Percentiles rank a stretch among this genome's conserved stretches.
Evolutionary conservation across 1,140 invertebrate species (phyloP).

Genomic region (Drosophila novamexicana): DNA sequence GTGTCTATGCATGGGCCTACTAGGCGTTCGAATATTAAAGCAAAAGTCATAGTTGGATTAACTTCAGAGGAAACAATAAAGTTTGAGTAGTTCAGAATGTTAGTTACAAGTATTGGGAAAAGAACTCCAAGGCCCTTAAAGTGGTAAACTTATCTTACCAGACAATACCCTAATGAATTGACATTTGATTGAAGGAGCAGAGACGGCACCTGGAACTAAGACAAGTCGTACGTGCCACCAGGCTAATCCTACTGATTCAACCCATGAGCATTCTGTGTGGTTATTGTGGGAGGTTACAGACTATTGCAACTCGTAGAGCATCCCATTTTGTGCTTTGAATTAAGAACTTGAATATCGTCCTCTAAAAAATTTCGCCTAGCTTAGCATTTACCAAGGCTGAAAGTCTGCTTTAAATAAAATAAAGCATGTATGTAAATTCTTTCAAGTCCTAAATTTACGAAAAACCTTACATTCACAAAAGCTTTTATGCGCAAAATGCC

Average conservation of each 20-base stretch:
- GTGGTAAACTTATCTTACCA: background rate
- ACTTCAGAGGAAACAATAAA: background rate
- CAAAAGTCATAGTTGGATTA: no score
- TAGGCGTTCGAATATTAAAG: no score
- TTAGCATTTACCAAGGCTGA: no score
- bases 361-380: no score
- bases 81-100: background rate
- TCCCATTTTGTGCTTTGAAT: background rate
- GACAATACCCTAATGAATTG: background rate
- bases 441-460: no score
- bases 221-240: conserved; percentile 4
- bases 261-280: background rate
- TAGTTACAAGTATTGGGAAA: background rate
- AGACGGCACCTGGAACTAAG: background rate
- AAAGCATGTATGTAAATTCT: no score
- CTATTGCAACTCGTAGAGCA: background rate
- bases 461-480: no score
- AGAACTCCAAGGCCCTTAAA: background rate
- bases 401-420: no score
- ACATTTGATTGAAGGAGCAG: conserved; percentile 3
- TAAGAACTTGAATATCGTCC: no score
- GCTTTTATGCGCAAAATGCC: no score
- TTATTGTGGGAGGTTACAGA: background rate
- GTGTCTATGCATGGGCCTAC: no score
- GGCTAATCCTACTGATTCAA: conserved; percentile 11